These are phyloP conservation scores for Drosophila suboccidentalis DNA, from an alignment of 2,888 invertebrate species.

Conservation along the genomic window DNA sequence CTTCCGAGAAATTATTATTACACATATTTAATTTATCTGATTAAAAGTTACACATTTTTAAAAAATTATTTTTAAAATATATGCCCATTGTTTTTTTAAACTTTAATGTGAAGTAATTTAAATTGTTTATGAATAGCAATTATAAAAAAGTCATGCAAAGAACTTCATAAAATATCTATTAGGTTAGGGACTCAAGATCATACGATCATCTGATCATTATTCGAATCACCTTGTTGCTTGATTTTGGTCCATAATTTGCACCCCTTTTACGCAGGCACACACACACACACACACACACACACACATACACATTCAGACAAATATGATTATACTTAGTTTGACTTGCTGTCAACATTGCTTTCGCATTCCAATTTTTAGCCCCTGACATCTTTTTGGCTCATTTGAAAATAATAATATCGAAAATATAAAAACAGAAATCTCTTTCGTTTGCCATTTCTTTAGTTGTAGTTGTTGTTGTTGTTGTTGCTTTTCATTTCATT, in stretches of 20 bases:
- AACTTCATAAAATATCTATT: background rate
- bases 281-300: conserved; percentile 14
- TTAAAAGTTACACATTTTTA: too few species aligned
- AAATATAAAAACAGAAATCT: conserved; percentile 37
- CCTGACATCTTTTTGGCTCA: conserved; percentile 67
- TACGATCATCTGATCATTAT: conserved; percentile 15
- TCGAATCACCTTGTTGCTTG: conserved; percentile 44
- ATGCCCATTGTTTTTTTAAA: too few species aligned
- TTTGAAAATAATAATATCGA: conserved; percentile 51
- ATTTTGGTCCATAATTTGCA: conserved; percentile 33
- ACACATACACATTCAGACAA: conserved; percentile 1
- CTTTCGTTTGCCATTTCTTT: conserved; percentile 35
- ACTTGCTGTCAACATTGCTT: conserved; percentile 58
- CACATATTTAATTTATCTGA: too few species aligned
- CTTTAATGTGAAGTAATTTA: too few species aligned
- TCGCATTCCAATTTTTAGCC: conserved; percentile 65
- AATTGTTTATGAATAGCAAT: background rate
- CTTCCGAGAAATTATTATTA: too few species aligned
- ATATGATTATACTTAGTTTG: conserved; percentile 39
- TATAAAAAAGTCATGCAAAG: background rate
- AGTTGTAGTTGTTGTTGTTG: conserved; percentile 2
- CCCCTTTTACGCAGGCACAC: conserved; percentile 12
- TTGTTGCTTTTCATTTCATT: conserved; percentile 30
- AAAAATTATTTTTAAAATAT: too few species aligned
- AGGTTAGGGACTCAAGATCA: conserved; percentile 12